Evolutionary conservation across 1,140 invertebrate genomes (phyloP), one percentile per base, ranked within the genome.

Genomic region (Drosophila fuyamai): DNA sequence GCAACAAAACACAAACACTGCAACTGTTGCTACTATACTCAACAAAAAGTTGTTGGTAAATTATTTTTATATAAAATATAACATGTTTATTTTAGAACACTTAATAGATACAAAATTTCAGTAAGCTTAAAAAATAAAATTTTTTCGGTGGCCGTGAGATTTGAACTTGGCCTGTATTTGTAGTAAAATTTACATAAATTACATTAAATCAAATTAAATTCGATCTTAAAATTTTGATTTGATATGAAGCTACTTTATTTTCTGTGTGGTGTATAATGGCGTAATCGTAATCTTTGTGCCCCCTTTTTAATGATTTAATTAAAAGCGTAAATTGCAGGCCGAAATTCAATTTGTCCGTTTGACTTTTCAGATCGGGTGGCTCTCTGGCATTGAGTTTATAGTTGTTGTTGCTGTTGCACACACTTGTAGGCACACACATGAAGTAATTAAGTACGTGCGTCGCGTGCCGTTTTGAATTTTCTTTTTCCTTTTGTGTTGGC

Each of bases 201-300:
- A 6, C 6, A 32, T 32, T n/a, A 41, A 2, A 1, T 6, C 6
- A 43, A 10, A 9, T 29, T 14, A 13, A 9, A 32, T 0, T 32
- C 10, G 13, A 35, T 51, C 29, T 50, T 1, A 0, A 4, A 35
- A 16, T 10, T 14, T 50, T 9, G 7, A 14, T 29, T 10, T 35
- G n/a, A 51, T 35, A 35, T 14, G 4, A 1, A n/a, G 1, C 13
- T 35, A 8, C n/a, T 51, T 9, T 32, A 14, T 23, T 29, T 16
- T 14, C 48, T 32, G 27, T 41, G 65, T 4, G 36, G 48, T 41
- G 48, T 76, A 41, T 85, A 76, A 80, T 88, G 83, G 84, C 83
- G 83, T 88, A 88, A 89, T 89, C 84, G 84, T 88, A 88, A 88
- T 88, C 84, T 88, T 86, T 88, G 76, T 83, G 84, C 76, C 83